Evolutionary conservation across 2,888 invertebrate genomes (phyloP).

Genomic region (Tachina grossa): DNA sequence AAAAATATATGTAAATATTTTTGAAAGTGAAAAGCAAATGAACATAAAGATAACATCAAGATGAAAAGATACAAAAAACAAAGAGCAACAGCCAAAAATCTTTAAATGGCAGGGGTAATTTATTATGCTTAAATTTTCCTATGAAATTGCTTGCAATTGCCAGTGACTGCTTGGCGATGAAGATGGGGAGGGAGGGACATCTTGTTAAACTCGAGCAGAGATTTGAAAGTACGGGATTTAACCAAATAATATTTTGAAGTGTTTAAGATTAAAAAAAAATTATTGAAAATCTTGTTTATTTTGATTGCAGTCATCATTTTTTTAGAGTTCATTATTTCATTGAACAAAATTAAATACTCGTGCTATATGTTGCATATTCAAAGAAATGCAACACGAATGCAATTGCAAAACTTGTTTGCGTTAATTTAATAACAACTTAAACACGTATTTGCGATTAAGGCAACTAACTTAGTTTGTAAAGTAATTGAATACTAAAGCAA

Average conservation of each 20-base stretch:
- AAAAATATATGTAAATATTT: background rate
- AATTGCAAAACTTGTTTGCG: constrained; percentile 24
- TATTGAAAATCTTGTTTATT: no score
- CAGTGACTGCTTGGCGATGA: background rate
- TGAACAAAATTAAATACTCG: constrained; percentile 20
- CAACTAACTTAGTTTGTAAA: no score
- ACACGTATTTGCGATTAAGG: constrained; percentile 7
- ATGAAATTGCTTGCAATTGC: constrained; percentile 19
- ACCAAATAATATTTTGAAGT: no score
- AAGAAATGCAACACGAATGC: constrained; percentile 5
- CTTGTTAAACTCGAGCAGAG: background rate
- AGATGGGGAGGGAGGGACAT: background rate
- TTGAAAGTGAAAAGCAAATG: constrained; percentile 66
- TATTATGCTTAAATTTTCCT: constrained; percentile 45
- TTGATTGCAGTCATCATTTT: background rate
- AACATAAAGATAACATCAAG: constrained; percentile 26
- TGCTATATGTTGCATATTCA: constrained; percentile 17
- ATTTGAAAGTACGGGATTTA: background rate
- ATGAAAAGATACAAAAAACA: constrained; percentile 12
- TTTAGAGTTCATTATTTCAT: constrained; percentile 1
- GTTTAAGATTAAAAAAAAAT: no score
- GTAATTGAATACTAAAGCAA: no score
- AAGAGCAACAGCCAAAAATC: background rate
- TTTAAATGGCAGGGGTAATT: constrained; percentile 31
- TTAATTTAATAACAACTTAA: constrained; percentile 12